These are phyloP conservation scores for Ginglymostoma cirratum DNA, from an alignment of 2,113 vertebrate species.

Conservation along the genomic window DNA sequence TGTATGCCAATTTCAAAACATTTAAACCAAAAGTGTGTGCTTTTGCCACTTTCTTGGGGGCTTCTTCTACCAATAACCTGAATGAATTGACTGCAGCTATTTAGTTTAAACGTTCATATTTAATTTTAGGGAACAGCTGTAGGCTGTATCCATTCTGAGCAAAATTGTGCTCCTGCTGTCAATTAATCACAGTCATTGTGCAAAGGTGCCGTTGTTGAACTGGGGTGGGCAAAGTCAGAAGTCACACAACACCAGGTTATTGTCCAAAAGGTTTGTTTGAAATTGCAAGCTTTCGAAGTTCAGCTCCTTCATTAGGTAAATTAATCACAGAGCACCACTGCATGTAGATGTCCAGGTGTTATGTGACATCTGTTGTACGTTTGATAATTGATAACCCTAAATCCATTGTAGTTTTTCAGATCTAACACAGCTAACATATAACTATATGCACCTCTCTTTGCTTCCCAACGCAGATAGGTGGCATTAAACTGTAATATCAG, in stretches of 20 bases:
- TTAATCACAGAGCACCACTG: not conserved
- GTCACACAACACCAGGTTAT: no score
- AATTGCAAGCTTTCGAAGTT: no score
- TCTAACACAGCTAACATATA: not conserved
- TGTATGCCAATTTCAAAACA: not conserved
- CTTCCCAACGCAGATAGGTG: not conserved
- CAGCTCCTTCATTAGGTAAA: no score
- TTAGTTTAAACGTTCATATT: not conserved
- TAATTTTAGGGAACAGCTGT: not conserved
- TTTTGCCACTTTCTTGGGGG: not conserved
- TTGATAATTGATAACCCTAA: not conserved
- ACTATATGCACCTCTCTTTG: not conserved
- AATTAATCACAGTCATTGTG: no score
- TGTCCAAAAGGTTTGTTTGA: no score
- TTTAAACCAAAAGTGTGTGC: not conserved
- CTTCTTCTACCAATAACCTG: not conserved
- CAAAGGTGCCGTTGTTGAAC: no score
- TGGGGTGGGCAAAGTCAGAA: no score
- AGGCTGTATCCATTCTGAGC: not conserved
- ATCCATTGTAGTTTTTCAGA: not conserved
- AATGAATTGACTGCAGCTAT: not conserved
- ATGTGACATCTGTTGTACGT: not conserved
- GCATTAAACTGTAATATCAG: not conserved
- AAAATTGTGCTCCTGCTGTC: slow-evolving; percentile 13
- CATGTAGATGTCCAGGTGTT: not conserved